Evolutionary conservation across 2,113 vertebrate genomes (phyloP).

Genomic region (Lathamus discolor): DNA sequence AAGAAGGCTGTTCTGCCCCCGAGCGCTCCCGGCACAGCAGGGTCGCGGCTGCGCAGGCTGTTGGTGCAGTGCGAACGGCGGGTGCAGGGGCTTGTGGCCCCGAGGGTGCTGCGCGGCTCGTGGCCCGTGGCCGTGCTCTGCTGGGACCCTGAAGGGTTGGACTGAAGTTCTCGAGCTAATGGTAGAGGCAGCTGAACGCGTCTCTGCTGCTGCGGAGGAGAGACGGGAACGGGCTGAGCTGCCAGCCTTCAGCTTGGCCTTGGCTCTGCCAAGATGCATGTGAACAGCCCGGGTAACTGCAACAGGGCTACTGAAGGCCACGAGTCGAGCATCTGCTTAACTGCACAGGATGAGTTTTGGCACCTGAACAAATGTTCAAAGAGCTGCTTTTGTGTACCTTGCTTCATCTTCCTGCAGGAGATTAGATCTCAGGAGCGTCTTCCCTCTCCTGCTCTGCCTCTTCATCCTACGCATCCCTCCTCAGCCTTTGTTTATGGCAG

Average conservation of each 20-base stretch:
- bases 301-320: background rate
- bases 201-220: background rate
- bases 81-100: background rate
- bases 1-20: background rate
- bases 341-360: background rate
- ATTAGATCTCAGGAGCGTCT: background rate
- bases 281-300: background rate
- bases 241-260: background rate
- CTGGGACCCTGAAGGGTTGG: background rate
- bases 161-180: fast-evolving
- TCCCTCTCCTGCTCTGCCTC: background rate
- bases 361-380: background rate
- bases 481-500: background rate
- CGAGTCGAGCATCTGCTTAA: background rate
- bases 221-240: fast-evolving
- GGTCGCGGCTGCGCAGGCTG: background rate
- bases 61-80: background rate
- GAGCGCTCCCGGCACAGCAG: background rate
- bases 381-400: background rate
- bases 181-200: background rate
- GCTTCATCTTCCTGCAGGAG: background rate
- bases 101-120: no score
- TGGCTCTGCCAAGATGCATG: background rate
- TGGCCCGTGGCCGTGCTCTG: background rate
- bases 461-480: background rate